These are phyloP conservation scores for Plodia interpunctella DNA, from an alignment of 1,140 invertebrate genomes.

Conservation along the genomic window DNA sequence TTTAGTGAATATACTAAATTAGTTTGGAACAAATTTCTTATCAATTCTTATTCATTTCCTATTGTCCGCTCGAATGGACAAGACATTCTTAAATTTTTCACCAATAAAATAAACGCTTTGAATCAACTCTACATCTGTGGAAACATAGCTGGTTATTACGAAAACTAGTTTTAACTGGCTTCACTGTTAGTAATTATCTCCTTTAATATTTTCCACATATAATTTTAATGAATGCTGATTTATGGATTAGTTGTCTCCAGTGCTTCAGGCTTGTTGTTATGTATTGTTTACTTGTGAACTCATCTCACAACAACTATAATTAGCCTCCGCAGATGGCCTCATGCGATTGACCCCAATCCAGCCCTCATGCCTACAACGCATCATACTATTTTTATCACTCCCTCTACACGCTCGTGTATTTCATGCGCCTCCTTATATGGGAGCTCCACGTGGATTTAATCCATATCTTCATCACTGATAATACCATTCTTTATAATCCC, in stretches of 20 bases:
- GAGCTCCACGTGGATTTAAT: background rate
- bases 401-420: constrained; percentile 39
- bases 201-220: background rate
- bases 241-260: background rate
- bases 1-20: too few relatives aligned
- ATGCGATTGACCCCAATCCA: constrained; percentile 72
- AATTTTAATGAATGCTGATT: too few relatives aligned
- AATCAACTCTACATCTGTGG: too few relatives aligned
- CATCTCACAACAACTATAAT: constrained; percentile 63
- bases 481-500: background rate
- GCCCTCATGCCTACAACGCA: constrained; percentile 59
- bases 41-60: too few relatives aligned
- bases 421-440: constrained; percentile 25
- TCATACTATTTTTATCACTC: constrained; percentile 66
- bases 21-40: too few relatives aligned
- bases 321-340: constrained; percentile 70
- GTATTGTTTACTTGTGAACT: constrained; percentile 35
- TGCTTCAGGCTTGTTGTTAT: background rate
- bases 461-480: background rate
- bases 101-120: too few relatives aligned
- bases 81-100: too few relatives aligned
- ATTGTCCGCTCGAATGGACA: too few relatives aligned
- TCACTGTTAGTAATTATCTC: background rate
- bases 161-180: background rate
- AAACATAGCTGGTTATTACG: too few relatives aligned